Base-by-base conservation (phyloP, 2,888 invertebrate species). In the Tipula vernalis region DNA sequence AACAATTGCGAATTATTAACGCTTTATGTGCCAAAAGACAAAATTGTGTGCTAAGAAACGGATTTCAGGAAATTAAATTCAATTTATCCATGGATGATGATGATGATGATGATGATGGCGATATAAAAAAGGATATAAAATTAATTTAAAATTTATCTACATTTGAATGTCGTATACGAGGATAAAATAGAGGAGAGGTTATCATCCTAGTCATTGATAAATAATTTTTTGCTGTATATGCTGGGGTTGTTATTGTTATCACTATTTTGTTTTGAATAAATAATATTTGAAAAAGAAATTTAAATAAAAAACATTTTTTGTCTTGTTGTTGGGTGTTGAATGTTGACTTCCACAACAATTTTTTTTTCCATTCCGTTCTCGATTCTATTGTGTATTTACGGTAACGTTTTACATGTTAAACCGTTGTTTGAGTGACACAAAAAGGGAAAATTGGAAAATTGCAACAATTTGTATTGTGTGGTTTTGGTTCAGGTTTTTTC, bases 161-260 rank as follows among this genome's bases (percentile, higher is more conserved):
- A 71, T 71, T 71, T 71, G 28, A 71, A 71, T 71, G 71, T 51
- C 12, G 28, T 71, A 71, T 51, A 39, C 44, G 3, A 6, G 44
- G 0, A 51, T 15, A 28, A 28, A 28, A n/a, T n/a, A 71, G 71
- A 71, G 28, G 71, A 71, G 28, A 71, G 71, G 71, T 71, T 71
- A 71, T 71, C 71, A 71, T 71, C 71, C 71, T 71, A 71, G 71
- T 71, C 71, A 71, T 71, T 71, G 71, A 71, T 71, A 71, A 71
- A 71, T 71, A 71, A 71, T 71, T 71, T 28, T 71, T 71, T 2
- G 5, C 15, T 28, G 28, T 28, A 28, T 28, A 28, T 28, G 28
- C 28, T 28, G 51, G 3, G 15, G 6, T 57, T 15, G 18, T 5
- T 57, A n/a, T 28, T 57, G 57, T 51, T 28, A 28, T 28, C 28